These are phyloP conservation scores for Saxicola maurus DNA, from an alignment of 2,797 vertebrate species.

Conservation along the genomic window DNA sequence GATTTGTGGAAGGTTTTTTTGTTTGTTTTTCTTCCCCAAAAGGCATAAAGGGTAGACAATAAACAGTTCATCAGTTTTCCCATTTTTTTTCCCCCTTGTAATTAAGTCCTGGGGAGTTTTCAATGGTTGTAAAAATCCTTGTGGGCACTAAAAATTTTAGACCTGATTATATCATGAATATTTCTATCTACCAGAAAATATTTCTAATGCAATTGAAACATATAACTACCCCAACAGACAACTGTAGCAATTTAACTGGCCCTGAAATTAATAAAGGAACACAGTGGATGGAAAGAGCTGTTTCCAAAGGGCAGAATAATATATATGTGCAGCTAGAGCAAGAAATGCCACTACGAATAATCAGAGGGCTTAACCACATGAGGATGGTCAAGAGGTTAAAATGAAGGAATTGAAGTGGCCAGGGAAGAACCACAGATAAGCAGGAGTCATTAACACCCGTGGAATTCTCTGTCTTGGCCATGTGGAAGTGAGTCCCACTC, in stretches of 20 bases:
- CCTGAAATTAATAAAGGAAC: constrained; percentile 1
- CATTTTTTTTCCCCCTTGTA: constrained; percentile 4
- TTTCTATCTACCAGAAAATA: constrained; percentile 26
- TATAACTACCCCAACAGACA: not conserved
- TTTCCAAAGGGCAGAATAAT: not conserved
- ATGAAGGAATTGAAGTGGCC: not conserved
- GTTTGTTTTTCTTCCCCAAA: not conserved
- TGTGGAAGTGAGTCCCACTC: not conserved
- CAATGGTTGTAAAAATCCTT: not conserved
- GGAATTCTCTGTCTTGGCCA: not conserved
- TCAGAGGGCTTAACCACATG: not conserved
- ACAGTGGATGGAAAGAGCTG: not conserved
- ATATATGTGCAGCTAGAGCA: not conserved
- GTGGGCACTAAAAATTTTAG: not conserved
- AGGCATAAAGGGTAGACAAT: constrained; percentile 14
- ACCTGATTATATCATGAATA: not conserved
- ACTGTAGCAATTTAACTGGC: not conserved
- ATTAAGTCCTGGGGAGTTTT: constrained; percentile 19
- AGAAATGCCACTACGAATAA: not conserved
- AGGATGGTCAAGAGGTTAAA: not conserved
- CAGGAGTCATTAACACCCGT: not conserved
- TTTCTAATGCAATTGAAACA: constrained; percentile 1
- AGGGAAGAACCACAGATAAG: not conserved
- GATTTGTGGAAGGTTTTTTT: not conserved
- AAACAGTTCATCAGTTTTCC: constrained; percentile 36